These are phyloP conservation scores for Tragelaphus scriptus DNA, from an alignment of 2,113 vertebrate species.

Conservation along the genomic window DNA sequence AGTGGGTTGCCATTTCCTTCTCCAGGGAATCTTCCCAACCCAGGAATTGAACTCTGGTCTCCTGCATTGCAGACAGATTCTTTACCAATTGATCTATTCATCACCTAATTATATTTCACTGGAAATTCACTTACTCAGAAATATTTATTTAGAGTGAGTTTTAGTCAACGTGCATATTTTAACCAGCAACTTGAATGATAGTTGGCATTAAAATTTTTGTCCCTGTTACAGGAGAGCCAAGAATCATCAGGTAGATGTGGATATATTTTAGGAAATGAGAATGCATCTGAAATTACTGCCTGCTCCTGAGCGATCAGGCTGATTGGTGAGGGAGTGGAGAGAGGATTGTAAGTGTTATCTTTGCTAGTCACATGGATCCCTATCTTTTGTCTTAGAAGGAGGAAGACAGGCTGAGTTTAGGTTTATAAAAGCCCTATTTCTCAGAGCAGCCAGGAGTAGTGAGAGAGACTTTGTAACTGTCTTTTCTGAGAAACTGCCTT, in stretches of 20 bases:
- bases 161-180: not conserved
- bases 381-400: not conserved
- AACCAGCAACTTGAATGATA: not conserved
- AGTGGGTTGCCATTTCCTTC: not conserved
- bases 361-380: not conserved
- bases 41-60: not conserved
- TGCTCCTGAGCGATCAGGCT: not conserved
- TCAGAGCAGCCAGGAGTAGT: not conserved
- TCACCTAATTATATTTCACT: not conserved
- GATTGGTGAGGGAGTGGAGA: not conserved
- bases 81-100: not conserved
- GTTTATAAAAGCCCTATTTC: not conserved
- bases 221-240: not conserved
- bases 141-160: constrained; percentile 18
- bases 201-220: constrained; percentile 30
- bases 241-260: not conserved
- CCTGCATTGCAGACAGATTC: not conserved
- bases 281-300: not conserved
- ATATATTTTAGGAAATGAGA: not conserved
- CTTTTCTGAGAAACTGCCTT: not conserved
- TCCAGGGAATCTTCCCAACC: not conserved
- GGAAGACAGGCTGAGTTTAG: not conserved
- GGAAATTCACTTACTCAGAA: constrained; percentile 13
- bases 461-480: not conserved
- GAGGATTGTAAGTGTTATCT: not conserved